Percentiles rank a stretch among this genome's conserved stretches.
These are phyloP conservation scores for Trematocara macrostoma DNA, from an alignment of 2,113 vertebrate species.

Conservation along the genomic window DNA sequence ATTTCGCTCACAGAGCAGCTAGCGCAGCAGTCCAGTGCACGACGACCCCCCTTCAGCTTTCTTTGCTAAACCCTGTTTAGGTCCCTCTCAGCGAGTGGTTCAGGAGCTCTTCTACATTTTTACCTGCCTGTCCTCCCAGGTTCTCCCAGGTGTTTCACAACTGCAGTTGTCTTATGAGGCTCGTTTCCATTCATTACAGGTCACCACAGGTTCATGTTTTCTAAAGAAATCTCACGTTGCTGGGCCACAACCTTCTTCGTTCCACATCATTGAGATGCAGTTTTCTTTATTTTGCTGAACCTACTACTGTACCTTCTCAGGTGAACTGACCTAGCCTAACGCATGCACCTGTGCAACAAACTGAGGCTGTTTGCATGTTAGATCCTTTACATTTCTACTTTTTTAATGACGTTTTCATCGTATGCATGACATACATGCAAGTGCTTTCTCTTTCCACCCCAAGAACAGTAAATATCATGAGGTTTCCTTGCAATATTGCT, in stretches of 20 bases:
- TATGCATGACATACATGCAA: slow-evolving; percentile 60
- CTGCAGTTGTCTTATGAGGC: slow-evolving; percentile 31
- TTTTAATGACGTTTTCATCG: slow-evolving; percentile 36
- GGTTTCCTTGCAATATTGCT: slow-evolving; percentile 64
- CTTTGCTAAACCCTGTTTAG: neutral
- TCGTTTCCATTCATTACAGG: slow-evolving; percentile 21
- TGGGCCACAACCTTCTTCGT: slow-evolving; percentile 9
- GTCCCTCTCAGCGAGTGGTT: neutral
- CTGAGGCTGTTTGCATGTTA: slow-evolving; percentile 63
- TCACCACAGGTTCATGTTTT: slow-evolving; percentile 42
- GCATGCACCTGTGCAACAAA: slow-evolving; percentile 59
- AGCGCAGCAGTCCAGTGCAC: neutral
- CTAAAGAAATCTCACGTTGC: slow-evolving; percentile 33
- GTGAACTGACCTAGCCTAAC: slow-evolving; percentile 62
- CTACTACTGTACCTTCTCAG: slow-evolving; percentile 68
- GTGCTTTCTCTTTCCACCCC: slow-evolving; percentile 37
- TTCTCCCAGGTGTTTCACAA: slow-evolving; percentile 5
- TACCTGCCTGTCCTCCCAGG: neutral
- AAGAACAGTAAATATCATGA: slow-evolving; percentile 22
- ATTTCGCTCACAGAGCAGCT: neutral
- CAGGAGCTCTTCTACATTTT: neutral
- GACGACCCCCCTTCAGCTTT: neutral
- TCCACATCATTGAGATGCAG: slow-evolving; percentile 28
- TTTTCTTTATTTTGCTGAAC: slow-evolving; percentile 53
- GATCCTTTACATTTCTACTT: slow-evolving; percentile 27